phyloP scores from a whole-genome alignment of 2,113 vertebrate genomes.

The Apaloderma vittatum region DNA sequence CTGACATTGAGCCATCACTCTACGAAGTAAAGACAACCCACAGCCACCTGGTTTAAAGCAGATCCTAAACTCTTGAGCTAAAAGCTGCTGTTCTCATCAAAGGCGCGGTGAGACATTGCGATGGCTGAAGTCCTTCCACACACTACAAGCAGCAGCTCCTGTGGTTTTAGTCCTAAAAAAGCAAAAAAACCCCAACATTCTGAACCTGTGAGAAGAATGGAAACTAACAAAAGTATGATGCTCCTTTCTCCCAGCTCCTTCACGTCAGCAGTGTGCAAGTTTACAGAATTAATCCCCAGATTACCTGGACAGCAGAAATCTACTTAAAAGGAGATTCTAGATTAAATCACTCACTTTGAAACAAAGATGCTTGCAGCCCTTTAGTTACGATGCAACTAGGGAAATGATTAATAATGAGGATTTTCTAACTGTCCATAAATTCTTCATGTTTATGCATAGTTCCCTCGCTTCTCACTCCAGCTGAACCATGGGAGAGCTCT shows the following conservation, averaged over 20 bases:
- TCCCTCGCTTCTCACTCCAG: neutral
- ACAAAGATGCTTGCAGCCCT: neutral
- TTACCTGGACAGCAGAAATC: neutral
- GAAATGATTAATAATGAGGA: neutral
- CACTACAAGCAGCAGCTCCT: neutral
- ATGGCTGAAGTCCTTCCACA: neutral
- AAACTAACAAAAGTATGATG: neutral
- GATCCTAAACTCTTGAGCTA: neutral
- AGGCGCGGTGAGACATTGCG: neutral
- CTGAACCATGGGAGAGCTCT: neutral
- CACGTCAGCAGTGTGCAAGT: neutral
- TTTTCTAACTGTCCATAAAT: neutral
- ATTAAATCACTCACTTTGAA: neutral
- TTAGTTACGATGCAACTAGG: neutral
- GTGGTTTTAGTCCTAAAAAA: neutral
- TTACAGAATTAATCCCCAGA: neutral
- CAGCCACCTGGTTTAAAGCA: neutral
- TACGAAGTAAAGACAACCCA: neutral
- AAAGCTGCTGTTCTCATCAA: neutral
- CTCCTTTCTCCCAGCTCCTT: neutral
- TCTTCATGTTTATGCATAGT: neutral
- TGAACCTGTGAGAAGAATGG: neutral
- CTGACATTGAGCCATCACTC: neutral
- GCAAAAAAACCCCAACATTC: neutral
- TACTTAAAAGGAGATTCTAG: slow-evolving; percentile 23